Conservation (phyloP, 2,888 invertebrate species). For the Drymonia ruficornis region DNA sequence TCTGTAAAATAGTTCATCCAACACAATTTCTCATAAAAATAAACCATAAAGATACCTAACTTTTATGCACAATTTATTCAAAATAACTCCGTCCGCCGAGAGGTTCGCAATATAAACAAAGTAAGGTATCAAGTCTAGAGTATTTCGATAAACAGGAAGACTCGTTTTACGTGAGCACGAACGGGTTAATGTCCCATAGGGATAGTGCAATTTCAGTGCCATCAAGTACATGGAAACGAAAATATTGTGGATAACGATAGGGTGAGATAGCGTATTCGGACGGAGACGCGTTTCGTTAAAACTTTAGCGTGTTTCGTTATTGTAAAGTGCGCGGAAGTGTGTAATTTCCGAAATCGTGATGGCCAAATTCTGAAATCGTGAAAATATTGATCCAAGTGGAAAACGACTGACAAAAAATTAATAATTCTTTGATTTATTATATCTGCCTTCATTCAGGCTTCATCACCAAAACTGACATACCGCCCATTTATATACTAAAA, state of each 20-base stretch:
- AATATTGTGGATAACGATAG: constrained; percentile 70
- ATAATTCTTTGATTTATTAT: too few relatives aligned
- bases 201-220: constrained; percentile 73
- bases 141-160: constrained; percentile 71
- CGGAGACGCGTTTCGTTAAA: not conserved
- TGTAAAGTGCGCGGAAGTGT: too few relatives aligned
- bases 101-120: constrained; percentile 42
- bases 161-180: constrained; percentile 64
- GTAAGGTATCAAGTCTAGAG: constrained; percentile 42
- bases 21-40: not conserved
- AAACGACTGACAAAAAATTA: too few relatives aligned
- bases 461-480: too few relatives aligned
- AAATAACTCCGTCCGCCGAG: not conserved
- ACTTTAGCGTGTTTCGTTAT: not conserved
- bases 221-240: constrained; percentile 64
- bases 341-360: too few relatives aligned
- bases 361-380: too few relatives aligned
- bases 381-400: too few relatives aligned
- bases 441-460: too few relatives aligned
- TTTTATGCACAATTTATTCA: constrained; percentile 4
- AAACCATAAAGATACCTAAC: not conserved
- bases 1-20: too few relatives aligned
- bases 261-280: constrained; percentile 16
- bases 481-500: too few relatives aligned
- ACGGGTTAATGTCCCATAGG: constrained; percentile 76